Evolutionary conservation across 37 sponge, comb jelly and placozoan genomes (phyloP).

Genomic region (Axinella damicornis): DNA sequence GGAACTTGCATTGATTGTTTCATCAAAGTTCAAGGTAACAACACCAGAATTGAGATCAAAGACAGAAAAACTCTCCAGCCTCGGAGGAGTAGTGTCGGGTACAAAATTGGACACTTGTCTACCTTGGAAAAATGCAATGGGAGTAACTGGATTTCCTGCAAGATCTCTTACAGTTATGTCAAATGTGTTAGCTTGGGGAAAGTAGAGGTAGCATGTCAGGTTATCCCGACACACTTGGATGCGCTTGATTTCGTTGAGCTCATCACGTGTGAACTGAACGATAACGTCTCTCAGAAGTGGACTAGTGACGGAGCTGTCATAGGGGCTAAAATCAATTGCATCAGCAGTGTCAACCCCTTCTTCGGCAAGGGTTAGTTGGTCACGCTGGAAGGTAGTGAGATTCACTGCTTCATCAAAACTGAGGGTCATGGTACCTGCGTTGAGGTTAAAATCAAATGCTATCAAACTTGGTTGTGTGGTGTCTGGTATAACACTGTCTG

Average conservation of each 20-base stretch:
- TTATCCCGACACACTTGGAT: constrained; percentile 59
- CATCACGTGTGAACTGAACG: constrained; percentile 42
- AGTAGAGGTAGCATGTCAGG: constrained; percentile 52
- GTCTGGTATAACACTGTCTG: constrained; percentile 50
- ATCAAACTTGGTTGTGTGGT: constrained; percentile 57
- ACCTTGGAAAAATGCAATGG: constrained; percentile 15
- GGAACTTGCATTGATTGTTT: constrained; percentile 75
- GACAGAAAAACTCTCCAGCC: constrained; percentile 41
- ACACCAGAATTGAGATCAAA: constrained; percentile 81
- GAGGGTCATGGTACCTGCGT: constrained; percentile 76
- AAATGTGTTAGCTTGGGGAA: constrained; percentile 21
- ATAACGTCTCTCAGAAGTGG: constrained; percentile 40
- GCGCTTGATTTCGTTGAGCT: constrained; percentile 83
- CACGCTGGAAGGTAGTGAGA: constrained; percentile 7
- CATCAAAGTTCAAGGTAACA: constrained; percentile 71
- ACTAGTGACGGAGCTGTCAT: not conserved
- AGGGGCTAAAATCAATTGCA: not conserved
- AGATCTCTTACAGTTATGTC: constrained; percentile 58
- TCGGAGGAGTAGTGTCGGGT: constrained; percentile 77
- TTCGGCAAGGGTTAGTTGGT: constrained; percentile 36
- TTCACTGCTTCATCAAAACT: constrained; percentile 80
- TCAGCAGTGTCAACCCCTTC: constrained; percentile 8
- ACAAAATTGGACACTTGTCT: constrained; percentile 42
- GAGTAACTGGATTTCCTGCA: constrained; percentile 59
- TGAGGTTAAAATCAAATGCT: constrained; percentile 81